Percentiles rank a stretch among this genome's conserved stretches.
These are phyloP conservation scores for Dichetophora obliterata DNA, from an alignment of 2,888 invertebrate genomes.

Conservation along the genomic window DNA sequence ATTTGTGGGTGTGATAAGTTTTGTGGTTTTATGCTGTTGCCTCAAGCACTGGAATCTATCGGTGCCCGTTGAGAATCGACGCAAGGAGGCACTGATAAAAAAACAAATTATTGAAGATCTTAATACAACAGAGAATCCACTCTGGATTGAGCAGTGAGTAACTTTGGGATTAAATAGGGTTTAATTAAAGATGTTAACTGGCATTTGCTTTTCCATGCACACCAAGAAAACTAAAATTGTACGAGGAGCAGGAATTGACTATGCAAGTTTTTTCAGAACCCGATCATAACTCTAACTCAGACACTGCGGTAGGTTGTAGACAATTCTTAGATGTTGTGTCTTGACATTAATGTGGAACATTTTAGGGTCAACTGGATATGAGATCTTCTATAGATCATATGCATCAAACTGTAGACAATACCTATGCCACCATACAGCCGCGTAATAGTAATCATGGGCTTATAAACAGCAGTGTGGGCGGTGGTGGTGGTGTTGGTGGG, in stretches of 20 bases:
- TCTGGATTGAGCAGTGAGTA: conserved; percentile 90
- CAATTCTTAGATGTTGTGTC: background rate
- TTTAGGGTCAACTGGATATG: conserved; percentile 63
- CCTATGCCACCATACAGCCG: conserved; percentile 70
- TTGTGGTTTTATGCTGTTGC: conserved; percentile 89
- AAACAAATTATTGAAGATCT: conserved; percentile 87
- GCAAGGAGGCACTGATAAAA: conserved; percentile 86
- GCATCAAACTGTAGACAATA: conserved; percentile 69
- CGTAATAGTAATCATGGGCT: conserved; percentile 59
- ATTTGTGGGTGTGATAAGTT: conserved; percentile 87
- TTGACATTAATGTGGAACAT: background rate
- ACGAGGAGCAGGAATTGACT: conserved; percentile 92
- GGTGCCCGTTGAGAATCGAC: conserved; percentile 84
- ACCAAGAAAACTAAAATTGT: conserved; percentile 83
- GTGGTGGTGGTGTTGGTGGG: too few species aligned
- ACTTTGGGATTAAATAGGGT: background rate
- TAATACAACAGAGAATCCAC: conserved; percentile 91
- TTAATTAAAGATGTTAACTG: background rate
- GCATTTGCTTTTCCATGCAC: background rate
- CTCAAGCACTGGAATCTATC: conserved; percentile 89
- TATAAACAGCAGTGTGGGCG: conserved; percentile 53
- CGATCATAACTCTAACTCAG: conserved; percentile 71
- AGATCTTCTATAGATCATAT: conserved; percentile 66
- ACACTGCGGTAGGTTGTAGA: conserved; percentile 60
- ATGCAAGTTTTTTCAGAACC: conserved; percentile 92